Base-by-base conservation (phyloP, 1,140 invertebrate species). In the Steinernema feltiae region DNA sequence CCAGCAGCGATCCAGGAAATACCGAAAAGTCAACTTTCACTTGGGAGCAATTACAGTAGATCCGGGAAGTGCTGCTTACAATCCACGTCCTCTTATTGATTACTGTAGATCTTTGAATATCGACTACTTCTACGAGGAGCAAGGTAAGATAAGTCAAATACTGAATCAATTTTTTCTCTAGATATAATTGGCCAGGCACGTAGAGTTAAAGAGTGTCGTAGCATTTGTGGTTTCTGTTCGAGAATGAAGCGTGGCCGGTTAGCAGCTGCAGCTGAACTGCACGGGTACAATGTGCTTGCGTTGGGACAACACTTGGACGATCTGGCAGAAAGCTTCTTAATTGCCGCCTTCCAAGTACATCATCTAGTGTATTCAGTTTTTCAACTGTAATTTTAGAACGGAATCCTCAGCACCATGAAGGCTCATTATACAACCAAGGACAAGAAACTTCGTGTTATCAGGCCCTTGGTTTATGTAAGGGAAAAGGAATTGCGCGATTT, bases 221-320 rank as follows among this genome's bases (percentile, higher is more conserved):
- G 90, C 1, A 90, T 91, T 69, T 92, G 91, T 81, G 91, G 90
- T 79, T 91, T 91, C 78, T 91, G 91, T 85, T 90, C 90, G 78
- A 89, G 90, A 69, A 89, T 91, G 86, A 91, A 91, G 74, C 88
- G 92, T 29, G 90, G 92, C 0, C 89, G 91, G 73, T 89, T 94
- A 63, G 94, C 93, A 86, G 88, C 90, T 0, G 89, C 91, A 32
- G 93, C 93, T 0, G 89, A 91, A 75, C 88, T 90, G 74, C 90
- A 93, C 81, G 90, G 90, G 1, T 96, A 93, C 87, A 93, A 94
- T 84, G 93, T 94, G 0, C 87, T 94, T 0, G 93, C 92, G 0
- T 87, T 95, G 1, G 93, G 93, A 1, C 93, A 95, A 85, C 92
- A 93, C 86, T 88, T 95, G 21, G 93, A 95, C 87, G 92, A 93